Evolutionary conservation across 2,797 vertebrate species (phyloP).

Genomic region (Sebastes aleutianus): DNA sequence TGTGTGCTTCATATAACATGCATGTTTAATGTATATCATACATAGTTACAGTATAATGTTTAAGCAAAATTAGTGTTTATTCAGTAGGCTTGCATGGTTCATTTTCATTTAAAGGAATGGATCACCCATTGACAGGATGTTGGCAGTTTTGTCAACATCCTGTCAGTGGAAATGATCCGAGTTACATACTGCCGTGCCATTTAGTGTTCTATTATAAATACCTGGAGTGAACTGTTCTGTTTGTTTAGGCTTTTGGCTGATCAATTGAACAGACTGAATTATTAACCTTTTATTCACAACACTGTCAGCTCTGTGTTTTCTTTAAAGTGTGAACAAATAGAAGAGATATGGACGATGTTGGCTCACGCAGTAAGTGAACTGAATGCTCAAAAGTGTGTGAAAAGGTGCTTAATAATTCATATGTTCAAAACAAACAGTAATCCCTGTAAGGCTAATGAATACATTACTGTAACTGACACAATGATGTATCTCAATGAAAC

Average conservation of each 20-base stretch:
- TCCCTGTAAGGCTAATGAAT: background rate
- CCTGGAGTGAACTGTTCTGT: background rate
- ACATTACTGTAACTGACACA: background rate
- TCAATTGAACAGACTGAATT: background rate
- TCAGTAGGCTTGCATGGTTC: background rate
- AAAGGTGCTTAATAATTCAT: background rate
- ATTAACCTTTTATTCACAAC: background rate
- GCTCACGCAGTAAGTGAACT: background rate
- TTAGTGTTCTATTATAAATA: background rate
- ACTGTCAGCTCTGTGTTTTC: background rate
- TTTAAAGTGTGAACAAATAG: background rate
- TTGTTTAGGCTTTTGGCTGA: background rate
- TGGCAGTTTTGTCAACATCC: background rate
- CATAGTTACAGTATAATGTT: background rate
- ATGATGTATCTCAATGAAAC: background rate
- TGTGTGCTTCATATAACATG: background rate
- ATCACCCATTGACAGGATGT: background rate
- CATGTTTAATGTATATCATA: background rate
- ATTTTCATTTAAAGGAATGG: background rate
- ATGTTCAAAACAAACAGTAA: background rate
- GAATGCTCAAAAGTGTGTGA: background rate
- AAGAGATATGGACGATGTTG: background rate
- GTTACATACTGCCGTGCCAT: background rate
- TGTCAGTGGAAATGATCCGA: background rate
- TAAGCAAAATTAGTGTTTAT: background rate